Evolutionary conservation across 2,888 invertebrate genomes (phyloP), one percentile per base, ranked within the genome.

Genomic region (Neoaliturus tenellus): DNA sequence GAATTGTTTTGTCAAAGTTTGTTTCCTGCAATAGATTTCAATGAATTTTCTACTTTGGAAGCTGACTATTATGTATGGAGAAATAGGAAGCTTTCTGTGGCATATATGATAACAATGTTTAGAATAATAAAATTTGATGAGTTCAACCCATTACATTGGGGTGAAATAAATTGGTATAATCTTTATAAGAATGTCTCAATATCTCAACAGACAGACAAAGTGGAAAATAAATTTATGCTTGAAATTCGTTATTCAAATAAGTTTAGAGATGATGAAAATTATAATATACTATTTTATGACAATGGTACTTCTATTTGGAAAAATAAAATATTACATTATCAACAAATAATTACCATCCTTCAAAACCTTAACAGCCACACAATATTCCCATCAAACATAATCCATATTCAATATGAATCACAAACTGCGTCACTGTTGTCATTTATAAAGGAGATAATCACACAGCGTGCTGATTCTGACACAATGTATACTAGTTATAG

Each of bases 241-340:
- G n/a, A n/a, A n/a, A 31, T 28, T 67, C 10, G 0, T 67, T 28
- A 67, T 17, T 14, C 31, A 67, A 14, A 5, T 28, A 33, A 67
- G 31, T 67, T 31, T 17, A 6, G 10, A 17, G n/a, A 31, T n/a
- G 5, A 2, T 67, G 67, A 67, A 17, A 33, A 67, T 8, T 5
- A 67, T 31, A 33, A 33, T 33, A 17, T 67, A 6, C 28, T 67
- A 5, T 12, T 67, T 31, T 67, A 67, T 33, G 14, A 17, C 17
- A 67, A 67, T n/a, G 67, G 67, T 31, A 14, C 67, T 67, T 67
- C 67, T 4, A 67, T 28, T 67, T 67, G 33, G 31, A 67, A 67
- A 17, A 33, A 31, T 4, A 28, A 28, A 3, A 33, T 4, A 28
- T 1, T 67, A 17, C 6, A 67, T 33, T 33, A 31, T 17, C n/a